phyloP scores from a whole-genome alignment of 53 echinoderm and acorn worm genomes.

The Apostichopus leukothele region DNA sequence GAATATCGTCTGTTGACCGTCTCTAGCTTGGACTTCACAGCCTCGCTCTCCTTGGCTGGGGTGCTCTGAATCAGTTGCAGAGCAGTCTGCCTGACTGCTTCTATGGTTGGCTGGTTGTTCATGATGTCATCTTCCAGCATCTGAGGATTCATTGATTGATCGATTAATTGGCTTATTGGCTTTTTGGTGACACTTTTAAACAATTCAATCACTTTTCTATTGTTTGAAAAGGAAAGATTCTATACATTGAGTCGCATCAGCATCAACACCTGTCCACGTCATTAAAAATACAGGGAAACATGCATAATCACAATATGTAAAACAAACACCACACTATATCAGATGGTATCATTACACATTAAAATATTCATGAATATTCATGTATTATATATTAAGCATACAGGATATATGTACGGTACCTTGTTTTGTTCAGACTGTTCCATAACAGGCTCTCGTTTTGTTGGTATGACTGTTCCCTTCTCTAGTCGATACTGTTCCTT shows the following conservation, averaged over 20 bases:
- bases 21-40: constrained; percentile 80
- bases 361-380: background rate
- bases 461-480: constrained; percentile 79
- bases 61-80: constrained; percentile 76
- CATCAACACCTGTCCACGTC: too few species aligned
- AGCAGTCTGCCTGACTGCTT: constrained; percentile 75
- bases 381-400: background rate
- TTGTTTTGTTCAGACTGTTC: constrained; percentile 92
- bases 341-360: too few species aligned
- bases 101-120: constrained; percentile 83
- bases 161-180: background rate
- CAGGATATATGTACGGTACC: constrained; percentile 46
- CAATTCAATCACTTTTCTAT: too few species aligned
- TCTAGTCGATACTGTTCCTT: constrained; percentile 82
- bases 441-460: constrained; percentile 77
- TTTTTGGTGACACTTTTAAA: background rate
- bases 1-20: constrained; percentile 76
- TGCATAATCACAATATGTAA: too few species aligned
- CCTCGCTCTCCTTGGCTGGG: constrained; percentile 62
- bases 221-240: too few species aligned
- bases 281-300: too few species aligned
- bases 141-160: constrained; percentile 36
- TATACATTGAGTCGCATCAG: too few species aligned
- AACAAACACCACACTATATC: too few species aligned
- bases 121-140: constrained; percentile 87